These are phyloP conservation scores for Girardia tigrina DNA, from an alignment of 2,888 invertebrate genomes.

Conservation along the genomic window DNA sequence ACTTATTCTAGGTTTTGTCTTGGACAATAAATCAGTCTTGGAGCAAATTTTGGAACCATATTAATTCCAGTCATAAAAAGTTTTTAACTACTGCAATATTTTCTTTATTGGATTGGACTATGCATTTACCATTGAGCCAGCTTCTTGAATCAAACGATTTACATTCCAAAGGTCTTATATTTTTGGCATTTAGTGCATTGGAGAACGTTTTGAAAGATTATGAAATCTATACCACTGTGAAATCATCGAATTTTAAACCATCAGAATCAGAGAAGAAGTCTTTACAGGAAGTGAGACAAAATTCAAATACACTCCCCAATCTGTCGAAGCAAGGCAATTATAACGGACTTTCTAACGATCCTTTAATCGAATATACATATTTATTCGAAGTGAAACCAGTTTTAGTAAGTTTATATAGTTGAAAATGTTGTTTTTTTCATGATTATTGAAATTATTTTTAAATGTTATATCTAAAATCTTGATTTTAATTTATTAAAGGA, in stretches of 20 bases:
- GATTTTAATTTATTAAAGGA: too few relatives aligned
- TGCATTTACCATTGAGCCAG: constrained; percentile 58
- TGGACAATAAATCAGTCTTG: not conserved
- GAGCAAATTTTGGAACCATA: not conserved
- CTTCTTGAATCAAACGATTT: constrained; percentile 53
- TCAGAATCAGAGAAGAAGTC: not conserved
- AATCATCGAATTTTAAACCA: not conserved
- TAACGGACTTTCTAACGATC: not conserved
- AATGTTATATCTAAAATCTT: not conserved
- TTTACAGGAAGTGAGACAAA: not conserved
- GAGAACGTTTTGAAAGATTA: not conserved
- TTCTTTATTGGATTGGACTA: constrained; percentile 82
- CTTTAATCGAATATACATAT: not conserved
- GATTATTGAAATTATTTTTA: not conserved
- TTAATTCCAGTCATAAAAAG: constrained; percentile 42
- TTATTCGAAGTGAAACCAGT: not conserved
- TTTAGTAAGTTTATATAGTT: not conserved
- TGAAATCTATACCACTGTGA: not conserved
- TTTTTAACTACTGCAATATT: constrained; percentile 68
- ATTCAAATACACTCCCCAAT: not conserved
- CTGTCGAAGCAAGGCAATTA: not conserved
- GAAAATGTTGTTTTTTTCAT: not conserved
- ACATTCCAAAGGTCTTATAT: constrained; percentile 43
- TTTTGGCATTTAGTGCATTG: constrained; percentile 42
- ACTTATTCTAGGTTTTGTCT: constrained; percentile 10